phyloP scores from a whole-genome alignment of 2,888 invertebrate genomes.

The Eledona agricola region DNA sequence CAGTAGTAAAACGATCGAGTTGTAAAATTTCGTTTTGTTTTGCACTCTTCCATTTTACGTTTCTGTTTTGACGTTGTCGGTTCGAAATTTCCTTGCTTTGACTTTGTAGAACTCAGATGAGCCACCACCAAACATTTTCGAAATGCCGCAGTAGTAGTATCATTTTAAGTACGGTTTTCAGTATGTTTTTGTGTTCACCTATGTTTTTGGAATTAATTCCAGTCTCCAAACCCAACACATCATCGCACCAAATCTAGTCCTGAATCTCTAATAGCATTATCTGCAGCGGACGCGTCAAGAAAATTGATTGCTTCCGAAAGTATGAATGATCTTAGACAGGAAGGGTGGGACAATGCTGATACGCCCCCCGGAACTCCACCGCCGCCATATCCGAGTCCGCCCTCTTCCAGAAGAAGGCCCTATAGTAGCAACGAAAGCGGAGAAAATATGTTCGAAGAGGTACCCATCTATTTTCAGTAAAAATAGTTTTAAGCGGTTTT shows the following conservation, averaged over 20 bases:
- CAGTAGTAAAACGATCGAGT: too few species aligned
- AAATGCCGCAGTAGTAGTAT: too few species aligned
- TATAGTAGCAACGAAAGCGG: constrained; percentile 40
- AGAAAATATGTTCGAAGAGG: constrained; percentile 44
- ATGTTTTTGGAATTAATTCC: constrained; percentile 39
- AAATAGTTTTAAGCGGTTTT: too few species aligned
- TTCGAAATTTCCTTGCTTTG: too few species aligned
- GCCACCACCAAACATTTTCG: too few species aligned
- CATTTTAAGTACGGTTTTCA: neutral
- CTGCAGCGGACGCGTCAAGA: constrained; percentile 60
- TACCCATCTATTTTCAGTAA: too few species aligned
- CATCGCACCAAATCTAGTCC: constrained; percentile 74
- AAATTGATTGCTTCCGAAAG: constrained; percentile 69
- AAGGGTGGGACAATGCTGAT: constrained; percentile 60
- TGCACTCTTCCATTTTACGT: too few species aligned
- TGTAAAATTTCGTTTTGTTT: too few species aligned
- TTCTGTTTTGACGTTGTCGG: too few species aligned
- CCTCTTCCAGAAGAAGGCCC: constrained; percentile 48
- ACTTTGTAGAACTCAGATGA: too few species aligned
- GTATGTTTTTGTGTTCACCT: constrained; percentile 1
- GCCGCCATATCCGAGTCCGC: constrained; percentile 76
- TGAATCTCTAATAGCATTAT: constrained; percentile 63
- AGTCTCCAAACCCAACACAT: constrained; percentile 64
- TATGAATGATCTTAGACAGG: constrained; percentile 66
- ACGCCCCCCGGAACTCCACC: constrained; percentile 76